Evolutionary conservation across 2,797 vertebrate genomes (phyloP), one percentile per base, ranked within the genome.

Genomic region (Pagetopsis macropterus): DNA sequence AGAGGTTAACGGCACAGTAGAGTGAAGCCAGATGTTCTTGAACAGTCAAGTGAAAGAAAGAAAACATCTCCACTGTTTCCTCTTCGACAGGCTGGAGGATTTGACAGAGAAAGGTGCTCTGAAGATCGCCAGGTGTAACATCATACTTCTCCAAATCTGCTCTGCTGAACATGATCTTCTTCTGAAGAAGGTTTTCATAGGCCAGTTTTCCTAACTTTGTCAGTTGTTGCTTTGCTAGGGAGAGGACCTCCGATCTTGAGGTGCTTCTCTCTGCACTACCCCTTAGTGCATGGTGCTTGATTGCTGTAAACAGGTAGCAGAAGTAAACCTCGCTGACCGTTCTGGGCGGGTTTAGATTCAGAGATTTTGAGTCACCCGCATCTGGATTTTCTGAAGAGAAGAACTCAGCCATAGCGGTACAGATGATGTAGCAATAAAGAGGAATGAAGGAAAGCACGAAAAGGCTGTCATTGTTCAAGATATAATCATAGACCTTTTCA

Each of bases 391-490:
- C 72, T 8, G 61, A 48, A 1, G 88, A 74, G 75, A 94, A 94
- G 70, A 92, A 93, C 58, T 89, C 87, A 0, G 63, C 84, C 82
- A 94, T 90, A 13, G 92, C 91, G 0, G 89, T 93, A 19, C 93
- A 94, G 44, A 93, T 91, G 51, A 94, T 93, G 72, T 93, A 93
- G 81, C 94, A 93, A 43, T 94, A 94, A 48, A 94, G 90, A 4
- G 92, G 93, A 44, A 94, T 93, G 78, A 94, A 94, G 43, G 91
- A 93, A 37, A 93, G 71, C 41, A 92, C 91, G 1, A 91, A 92
- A 3, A 93, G 83, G 58, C 78, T 89, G 70, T 93, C 89, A 23
- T 94, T 93, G 64, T 71, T 72, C 9, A 79, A 69, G n/a, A 94
- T 87, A 65, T 92, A 94, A 16, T 84, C 55, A 0, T 84, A 91